A percentile compares a stretch with the other conserved stretches of the same genome.
These are phyloP conservation scores for Enteromius viviparus DNA, from an alignment of 2,797 vertebrate species.

Conservation along the genomic window DNA sequence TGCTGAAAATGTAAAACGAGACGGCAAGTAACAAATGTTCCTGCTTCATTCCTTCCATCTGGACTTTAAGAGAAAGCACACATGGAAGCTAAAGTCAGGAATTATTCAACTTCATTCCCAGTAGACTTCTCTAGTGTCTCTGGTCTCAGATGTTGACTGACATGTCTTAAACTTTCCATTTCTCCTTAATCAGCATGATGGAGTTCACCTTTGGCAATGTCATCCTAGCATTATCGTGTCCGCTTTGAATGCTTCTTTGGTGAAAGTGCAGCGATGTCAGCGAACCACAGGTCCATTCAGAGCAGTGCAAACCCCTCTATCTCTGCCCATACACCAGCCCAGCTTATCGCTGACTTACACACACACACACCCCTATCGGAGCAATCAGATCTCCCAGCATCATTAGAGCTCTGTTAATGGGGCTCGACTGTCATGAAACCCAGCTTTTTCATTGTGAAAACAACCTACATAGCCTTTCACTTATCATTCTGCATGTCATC, in stretches of 20 bases:
- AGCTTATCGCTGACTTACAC: constrained; percentile 77
- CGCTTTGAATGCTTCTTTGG: constrained; percentile 64
- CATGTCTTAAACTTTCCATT: constrained; percentile 48
- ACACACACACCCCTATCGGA: constrained; percentile 75
- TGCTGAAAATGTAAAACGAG: constrained; percentile 69
- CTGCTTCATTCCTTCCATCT: constrained; percentile 69
- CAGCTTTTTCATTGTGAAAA: constrained; percentile 63
- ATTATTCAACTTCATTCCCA: constrained; percentile 28
- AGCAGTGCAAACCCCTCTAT: constrained; percentile 41
- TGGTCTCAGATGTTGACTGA: constrained; percentile 30
- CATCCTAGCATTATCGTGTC: constrained; percentile 60
- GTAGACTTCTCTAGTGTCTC: constrained; percentile 41
- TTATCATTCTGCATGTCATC: constrained; percentile 61
- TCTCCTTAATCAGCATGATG: constrained; percentile 60
- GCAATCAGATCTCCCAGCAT: constrained; percentile 75
- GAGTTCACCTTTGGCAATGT: constrained; percentile 64
- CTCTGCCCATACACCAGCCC: constrained; percentile 51
- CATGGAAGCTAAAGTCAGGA: constrained; percentile 46
- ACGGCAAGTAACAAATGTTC: constrained; percentile 64
- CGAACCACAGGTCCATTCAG: constrained; percentile 60
- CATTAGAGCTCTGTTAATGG: constrained; percentile 67
- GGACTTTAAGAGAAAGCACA: constrained; percentile 57
- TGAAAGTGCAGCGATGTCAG: constrained; percentile 53
- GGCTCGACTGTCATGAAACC: constrained; percentile 65
- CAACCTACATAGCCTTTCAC: constrained; percentile 52